Conservation (phyloP, 2,113 vertebrate genomes). For the Myodes glareolus region DNA sequence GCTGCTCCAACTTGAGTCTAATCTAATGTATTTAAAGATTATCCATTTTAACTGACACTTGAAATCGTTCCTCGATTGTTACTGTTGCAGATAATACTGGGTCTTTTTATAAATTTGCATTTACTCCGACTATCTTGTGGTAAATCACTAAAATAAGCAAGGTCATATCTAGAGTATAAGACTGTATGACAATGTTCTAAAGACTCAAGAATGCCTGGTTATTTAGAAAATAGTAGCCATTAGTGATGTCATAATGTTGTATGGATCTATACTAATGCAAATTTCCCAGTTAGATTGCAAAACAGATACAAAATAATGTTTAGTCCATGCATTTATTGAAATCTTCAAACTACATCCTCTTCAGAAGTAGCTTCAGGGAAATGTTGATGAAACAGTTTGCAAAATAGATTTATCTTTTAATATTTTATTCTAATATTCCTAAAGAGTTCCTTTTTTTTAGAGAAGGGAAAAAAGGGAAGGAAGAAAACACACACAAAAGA, state of each 20-base stretch:
- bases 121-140: neutral
- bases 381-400: neutral
- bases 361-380: neutral
- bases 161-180: neutral
- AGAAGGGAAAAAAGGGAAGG: neutral
- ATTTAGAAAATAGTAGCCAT: slow-evolving; percentile 6
- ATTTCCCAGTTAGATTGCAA: slow-evolving; percentile 9
- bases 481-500: neutral
- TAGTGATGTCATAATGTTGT: neutral
- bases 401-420: slow-evolving; percentile 3
- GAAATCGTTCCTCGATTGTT: neutral
- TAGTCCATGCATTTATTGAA: neutral
- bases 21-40: neutral
- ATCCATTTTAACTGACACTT: neutral
- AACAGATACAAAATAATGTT: neutral
- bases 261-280: neutral
- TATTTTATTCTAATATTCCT: no score
- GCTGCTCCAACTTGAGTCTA: neutral
- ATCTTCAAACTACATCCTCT: neutral
- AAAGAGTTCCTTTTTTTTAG: neutral
- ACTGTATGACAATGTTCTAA: neutral
- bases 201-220: neutral
- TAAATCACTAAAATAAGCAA: neutral
- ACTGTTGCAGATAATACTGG: neutral
- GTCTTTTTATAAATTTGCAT: neutral